Conservation (phyloP, 1,140 invertebrate species). For the Phthorimaea operculella region DNA sequence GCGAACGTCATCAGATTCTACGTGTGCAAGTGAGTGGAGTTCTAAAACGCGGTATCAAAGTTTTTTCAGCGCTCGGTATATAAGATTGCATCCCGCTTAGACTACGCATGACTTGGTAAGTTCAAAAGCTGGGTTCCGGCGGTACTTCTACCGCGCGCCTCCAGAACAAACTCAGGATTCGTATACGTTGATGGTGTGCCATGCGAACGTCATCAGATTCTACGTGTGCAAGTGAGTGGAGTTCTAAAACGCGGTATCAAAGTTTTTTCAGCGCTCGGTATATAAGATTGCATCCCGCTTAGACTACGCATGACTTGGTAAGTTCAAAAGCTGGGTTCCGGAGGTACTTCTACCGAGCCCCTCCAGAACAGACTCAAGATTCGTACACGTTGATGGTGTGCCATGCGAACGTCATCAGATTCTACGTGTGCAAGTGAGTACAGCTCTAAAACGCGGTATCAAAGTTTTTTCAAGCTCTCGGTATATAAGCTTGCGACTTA, state of each 20-base stretch:
- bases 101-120: too few species aligned
- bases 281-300: too few species aligned
- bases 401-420: constrained; percentile 98
- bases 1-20: constrained; percentile 99
- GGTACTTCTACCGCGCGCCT: constrained; percentile 92
- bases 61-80: too few species aligned
- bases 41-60: too few species aligned
- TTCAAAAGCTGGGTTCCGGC: constrained; percentile 96
- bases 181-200: constrained; percentile 95
- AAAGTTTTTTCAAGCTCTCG: too few species aligned
- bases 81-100: too few species aligned
- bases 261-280: too few species aligned
- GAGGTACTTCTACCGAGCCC: constrained; percentile 92
- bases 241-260: too few species aligned
- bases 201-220: constrained; percentile 98
- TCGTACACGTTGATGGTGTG: constrained; percentile 94
- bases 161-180: constrained; percentile 83
- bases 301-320: too few species aligned
- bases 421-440: constrained; percentile 93
- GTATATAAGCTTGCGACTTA: too few species aligned
- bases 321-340: constrained; percentile 97
- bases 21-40: constrained; percentile 87
- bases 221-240: constrained; percentile 93
- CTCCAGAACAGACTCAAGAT: constrained; percentile 82
- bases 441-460: too few species aligned